Evolutionary conservation across 64 coral and sea anemone genomes (phyloP).

Genomic region (Acropora tenuis): DNA sequence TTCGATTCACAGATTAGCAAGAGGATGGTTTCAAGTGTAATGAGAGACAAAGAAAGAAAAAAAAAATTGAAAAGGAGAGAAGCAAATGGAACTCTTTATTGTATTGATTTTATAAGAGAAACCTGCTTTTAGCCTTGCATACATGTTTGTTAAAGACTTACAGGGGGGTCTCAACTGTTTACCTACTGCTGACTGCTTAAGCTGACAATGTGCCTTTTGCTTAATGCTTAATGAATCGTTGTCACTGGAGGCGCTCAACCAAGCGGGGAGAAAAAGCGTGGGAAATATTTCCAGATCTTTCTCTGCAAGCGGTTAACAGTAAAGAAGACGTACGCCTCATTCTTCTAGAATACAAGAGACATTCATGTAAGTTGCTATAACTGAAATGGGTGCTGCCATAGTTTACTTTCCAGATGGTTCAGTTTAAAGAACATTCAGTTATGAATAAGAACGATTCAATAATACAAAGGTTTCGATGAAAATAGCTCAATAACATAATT

Average conservation of each 20-base stretch:
- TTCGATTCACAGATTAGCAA: neutral
- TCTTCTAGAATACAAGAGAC: neutral
- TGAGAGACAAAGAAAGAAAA: neutral
- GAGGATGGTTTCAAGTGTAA: neutral
- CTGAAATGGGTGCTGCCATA: no score
- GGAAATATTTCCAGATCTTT: neutral
- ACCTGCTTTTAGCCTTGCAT: neutral
- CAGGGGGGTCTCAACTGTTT: neutral
- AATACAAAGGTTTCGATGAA: no score
- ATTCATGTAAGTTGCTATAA: neutral
- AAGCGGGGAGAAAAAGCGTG: conserved; percentile 14
- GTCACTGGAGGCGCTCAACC: neutral
- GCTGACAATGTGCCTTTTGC: neutral
- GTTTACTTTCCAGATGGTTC: no score
- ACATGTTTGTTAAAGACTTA: neutral
- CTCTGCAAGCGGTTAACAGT: neutral
- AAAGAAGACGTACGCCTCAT: neutral
- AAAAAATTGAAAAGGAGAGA: neutral
- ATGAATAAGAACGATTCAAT: no score
- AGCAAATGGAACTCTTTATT: neutral
- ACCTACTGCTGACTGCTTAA: no score
- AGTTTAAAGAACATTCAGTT: no score
- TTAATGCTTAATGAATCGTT: neutral
- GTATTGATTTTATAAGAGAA: neutral
- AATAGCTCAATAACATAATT: neutral